phyloP scores from a whole-genome alignment of 1,140 invertebrate genomes.

The Eueides isabella region DNA sequence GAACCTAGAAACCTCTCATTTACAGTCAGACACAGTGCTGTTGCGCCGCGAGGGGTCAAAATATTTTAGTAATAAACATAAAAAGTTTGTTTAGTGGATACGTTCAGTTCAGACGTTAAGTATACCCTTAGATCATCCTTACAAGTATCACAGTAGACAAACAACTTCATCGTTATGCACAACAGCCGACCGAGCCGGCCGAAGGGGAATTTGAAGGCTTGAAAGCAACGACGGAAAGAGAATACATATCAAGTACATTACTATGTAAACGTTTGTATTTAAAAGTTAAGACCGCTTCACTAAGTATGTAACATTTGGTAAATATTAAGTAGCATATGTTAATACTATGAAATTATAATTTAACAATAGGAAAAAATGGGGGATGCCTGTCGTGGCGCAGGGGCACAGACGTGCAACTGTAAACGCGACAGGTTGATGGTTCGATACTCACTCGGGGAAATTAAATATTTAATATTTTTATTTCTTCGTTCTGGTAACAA shows the following conservation, averaged over 20 bases:
- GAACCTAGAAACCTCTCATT: background rate
- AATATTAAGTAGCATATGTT: background rate
- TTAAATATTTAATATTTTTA: too few relatives aligned
- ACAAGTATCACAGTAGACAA: background rate
- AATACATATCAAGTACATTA: slow-evolving; percentile 18
- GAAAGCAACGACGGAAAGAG: slow-evolving; percentile 18
- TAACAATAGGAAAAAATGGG: too few relatives aligned
- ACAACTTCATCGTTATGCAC: slow-evolving; percentile 23
- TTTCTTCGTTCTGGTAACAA: too few relatives aligned
- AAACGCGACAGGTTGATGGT: too few relatives aligned
- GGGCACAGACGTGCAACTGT: too few relatives aligned
- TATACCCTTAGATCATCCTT: background rate
- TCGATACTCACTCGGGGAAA: too few relatives aligned
- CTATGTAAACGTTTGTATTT: slow-evolving; percentile 9
- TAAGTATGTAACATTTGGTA: background rate
- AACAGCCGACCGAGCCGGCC: slow-evolving; percentile 18
- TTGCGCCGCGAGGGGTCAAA: background rate
- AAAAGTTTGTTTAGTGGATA: background rate
- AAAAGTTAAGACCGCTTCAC: background rate
- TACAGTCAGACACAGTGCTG: background rate
- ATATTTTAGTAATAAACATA: background rate
- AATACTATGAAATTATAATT: too few relatives aligned
- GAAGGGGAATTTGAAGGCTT: slow-evolving; percentile 13
- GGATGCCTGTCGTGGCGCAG: too few relatives aligned
- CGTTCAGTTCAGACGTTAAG: background rate